These are phyloP conservation scores for Koerneria pararmatus DNA, from an alignment of 2,888 invertebrate species.

Conservation along the genomic window DNA sequence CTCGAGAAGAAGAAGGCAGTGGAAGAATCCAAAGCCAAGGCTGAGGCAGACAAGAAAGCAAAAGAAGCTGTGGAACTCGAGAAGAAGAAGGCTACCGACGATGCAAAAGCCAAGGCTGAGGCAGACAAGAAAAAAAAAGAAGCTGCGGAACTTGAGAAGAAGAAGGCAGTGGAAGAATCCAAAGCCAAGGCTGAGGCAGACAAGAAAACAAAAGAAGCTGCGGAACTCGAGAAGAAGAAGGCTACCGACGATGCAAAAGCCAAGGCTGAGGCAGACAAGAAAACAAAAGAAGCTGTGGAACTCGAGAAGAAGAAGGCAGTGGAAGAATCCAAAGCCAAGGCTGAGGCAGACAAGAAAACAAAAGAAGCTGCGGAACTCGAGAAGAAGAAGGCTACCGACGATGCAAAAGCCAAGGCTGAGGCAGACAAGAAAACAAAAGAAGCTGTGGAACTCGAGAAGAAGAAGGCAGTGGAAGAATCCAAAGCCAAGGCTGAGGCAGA, in stretches of 20 bases:
- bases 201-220: neutral
- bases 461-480: conserved; percentile 1
- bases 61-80: neutral
- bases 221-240: conserved; percentile 11
- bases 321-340: neutral
- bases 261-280: conserved; percentile 18
- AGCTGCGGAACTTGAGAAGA: neutral
- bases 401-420: conserved; percentile 19
- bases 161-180: neutral
- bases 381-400: too few relatives aligned
- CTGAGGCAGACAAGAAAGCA: conserved; percentile 9
- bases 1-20: conserved; percentile 16
- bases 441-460: neutral
- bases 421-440: conserved; percentile 23
- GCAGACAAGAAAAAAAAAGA: neutral
- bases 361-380: conserved; percentile 19
- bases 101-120: neutral
- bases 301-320: neutral
- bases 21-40: conserved; percentile 13
- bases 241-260: conserved; percentile 2
- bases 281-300: conserved; percentile 6
- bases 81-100: neutral
- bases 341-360: conserved; percentile 17
- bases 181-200: conserved; percentile 1
- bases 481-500: conserved; percentile 20